Evolutionary conservation across 2,888 invertebrate species (phyloP).

Genomic region (Lasioglossum pauxillum): DNA sequence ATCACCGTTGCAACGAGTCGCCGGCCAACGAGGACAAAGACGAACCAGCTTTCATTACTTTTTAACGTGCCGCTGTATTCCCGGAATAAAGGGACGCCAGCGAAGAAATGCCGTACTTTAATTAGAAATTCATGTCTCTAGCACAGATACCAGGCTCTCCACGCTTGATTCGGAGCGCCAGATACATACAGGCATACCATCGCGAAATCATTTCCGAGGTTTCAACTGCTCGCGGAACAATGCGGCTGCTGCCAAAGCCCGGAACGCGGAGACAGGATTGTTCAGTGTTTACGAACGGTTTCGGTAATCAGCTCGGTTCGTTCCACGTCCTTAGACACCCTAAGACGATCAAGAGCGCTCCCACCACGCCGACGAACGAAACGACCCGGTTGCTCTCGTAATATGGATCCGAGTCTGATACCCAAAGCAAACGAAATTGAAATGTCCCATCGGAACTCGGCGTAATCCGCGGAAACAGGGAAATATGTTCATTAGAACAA

Average conservation of each 20-base stretch:
- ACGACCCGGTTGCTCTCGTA: slow-evolving; percentile 40
- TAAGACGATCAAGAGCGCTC: slow-evolving; percentile 62
- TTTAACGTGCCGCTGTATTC: neutral
- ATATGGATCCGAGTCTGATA: slow-evolving; percentile 50
- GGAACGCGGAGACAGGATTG: neutral
- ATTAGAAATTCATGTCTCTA: neutral
- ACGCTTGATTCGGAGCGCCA: neutral
- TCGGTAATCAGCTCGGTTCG: slow-evolving; percentile 39
- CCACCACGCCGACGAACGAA: slow-evolving; percentile 22
- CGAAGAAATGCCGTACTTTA: neutral
- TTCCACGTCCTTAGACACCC: slow-evolving; percentile 47
- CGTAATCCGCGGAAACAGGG: slow-evolving; percentile 59
- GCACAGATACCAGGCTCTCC: neutral
- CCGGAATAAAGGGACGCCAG: neutral
- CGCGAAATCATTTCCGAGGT: neutral
- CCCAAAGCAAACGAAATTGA: slow-evolving; percentile 57
- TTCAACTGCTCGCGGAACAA: slow-evolving; percentile 5
- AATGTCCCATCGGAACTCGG: slow-evolving; percentile 14
- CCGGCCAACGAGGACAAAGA: neutral
- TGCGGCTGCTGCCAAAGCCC: neutral
- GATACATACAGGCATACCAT: neutral
- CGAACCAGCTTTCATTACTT: neutral
- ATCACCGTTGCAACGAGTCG: neutral
- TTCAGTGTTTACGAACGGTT: slow-evolving; percentile 39
- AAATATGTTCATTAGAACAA: slow-evolving; percentile 31